Evolutionary conservation across 2,797 vertebrate species (phyloP).

Genomic region (Leptatherina wallacei): DNA sequence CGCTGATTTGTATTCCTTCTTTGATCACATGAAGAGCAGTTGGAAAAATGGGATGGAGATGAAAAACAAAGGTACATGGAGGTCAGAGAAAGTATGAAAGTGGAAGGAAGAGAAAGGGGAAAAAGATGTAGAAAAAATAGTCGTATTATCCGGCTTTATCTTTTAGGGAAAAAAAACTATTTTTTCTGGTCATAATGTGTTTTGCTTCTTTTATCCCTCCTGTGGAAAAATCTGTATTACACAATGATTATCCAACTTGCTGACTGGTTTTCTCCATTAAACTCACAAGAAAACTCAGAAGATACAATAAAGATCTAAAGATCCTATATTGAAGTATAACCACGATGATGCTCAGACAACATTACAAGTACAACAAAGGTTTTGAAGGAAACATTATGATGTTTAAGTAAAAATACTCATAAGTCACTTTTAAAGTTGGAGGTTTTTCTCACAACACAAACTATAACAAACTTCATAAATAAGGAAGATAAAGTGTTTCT

Average conservation of each 20-base stretch:
- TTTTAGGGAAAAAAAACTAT: constrained; percentile 17
- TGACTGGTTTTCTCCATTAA: neutral
- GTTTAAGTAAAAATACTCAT: neutral
- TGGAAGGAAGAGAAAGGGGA: neutral
- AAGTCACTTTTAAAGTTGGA: neutral
- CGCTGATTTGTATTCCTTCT: constrained; percentile 52
- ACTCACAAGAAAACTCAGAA: neutral
- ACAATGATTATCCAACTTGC: constrained; percentile 20
- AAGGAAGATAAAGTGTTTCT: no score
- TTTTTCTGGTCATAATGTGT: neutral
- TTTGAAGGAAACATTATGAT: neutral
- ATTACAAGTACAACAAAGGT: neutral
- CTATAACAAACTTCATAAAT: no score
- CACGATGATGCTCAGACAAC: neutral
- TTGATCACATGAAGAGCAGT: constrained; percentile 51
- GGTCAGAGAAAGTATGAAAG: constrained; percentile 40
- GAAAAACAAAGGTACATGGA: constrained; percentile 48
- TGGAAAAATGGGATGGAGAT: constrained; percentile 36
- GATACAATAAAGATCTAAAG: constrained; percentile 1
- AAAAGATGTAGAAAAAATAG: neutral
- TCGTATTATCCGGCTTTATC: constrained; percentile 18
- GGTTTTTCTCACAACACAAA: no score
- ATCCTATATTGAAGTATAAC: neutral
- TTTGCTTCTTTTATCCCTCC: constrained; percentile 6
- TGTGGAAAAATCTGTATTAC: constrained; percentile 6